phyloP scores from a whole-genome alignment of 2,888 invertebrate species.

The Dryocosmus kuriphilus region DNA sequence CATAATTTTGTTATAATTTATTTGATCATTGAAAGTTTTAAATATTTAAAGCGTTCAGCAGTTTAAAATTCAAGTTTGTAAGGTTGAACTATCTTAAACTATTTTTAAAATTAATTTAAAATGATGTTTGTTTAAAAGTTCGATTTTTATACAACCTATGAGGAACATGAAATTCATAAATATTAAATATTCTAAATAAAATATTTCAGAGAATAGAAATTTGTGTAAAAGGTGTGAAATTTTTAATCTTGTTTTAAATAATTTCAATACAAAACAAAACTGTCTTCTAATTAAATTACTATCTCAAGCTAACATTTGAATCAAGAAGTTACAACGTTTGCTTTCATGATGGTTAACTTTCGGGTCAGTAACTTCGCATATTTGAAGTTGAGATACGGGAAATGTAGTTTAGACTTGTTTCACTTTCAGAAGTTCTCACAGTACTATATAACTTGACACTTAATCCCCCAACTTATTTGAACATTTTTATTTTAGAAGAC shows the following conservation, averaged over 20 bases:
- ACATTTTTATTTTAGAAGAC: background rate
- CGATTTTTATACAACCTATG: no score
- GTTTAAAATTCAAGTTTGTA: no score
- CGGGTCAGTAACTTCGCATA: background rate
- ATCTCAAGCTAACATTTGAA: background rate
- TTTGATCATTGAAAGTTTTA: no score
- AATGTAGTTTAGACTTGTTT: background rate
- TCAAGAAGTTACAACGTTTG: background rate
- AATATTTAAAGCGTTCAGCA: no score
- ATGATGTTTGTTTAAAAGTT: no score
- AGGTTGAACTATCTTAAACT: no score
- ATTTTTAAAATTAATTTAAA: no score
- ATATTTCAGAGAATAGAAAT: no score
- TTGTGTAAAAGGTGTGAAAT: no score
- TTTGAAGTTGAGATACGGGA: background rate
- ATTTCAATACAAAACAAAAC: background rate
- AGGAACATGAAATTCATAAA: background rate
- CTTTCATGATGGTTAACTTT: background rate
- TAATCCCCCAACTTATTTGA: background rate
- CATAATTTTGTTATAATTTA: no score
- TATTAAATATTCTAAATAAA: no score
- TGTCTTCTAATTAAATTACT: background rate
- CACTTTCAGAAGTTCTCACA: background rate
- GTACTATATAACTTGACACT: background rate
- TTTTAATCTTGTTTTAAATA: background rate